Evolutionary conservation across 2,113 vertebrate genomes (phyloP).

Genomic region (Chloropsis hardwickii): DNA sequence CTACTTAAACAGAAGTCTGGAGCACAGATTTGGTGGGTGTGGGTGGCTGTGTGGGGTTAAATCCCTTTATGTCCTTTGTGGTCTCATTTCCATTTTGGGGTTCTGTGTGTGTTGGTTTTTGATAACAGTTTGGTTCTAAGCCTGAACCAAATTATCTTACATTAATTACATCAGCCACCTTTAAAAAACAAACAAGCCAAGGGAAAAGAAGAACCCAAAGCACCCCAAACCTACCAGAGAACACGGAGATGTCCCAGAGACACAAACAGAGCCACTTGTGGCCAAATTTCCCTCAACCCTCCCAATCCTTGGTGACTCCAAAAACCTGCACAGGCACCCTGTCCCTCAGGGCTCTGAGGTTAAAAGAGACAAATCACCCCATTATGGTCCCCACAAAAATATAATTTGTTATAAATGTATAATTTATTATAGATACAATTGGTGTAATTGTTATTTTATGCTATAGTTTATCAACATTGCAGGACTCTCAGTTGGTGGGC

Average conservation of each 20-base stretch:
- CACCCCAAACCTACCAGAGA: not conserved
- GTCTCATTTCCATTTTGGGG: not conserved
- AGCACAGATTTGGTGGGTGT: not conserved
- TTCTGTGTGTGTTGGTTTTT: accelerated
- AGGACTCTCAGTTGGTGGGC: not conserved
- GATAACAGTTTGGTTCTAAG: not conserved
- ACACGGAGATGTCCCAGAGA: accelerated
- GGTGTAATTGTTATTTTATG: accelerated
- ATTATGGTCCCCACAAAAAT: accelerated
- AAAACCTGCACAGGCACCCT: not conserved
- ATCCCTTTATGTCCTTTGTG: not conserved
- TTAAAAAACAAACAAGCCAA: not conserved
- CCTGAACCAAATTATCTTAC: not conserved
- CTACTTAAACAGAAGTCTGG: not conserved
- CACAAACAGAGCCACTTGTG: not conserved
- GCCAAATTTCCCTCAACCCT: not conserved
- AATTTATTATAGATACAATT: accelerated
- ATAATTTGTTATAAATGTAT: accelerated
- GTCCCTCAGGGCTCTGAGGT: not conserved
- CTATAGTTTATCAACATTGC: accelerated
- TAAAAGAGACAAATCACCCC: not conserved
- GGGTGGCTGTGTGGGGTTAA: not conserved
- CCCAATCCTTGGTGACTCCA: not conserved
- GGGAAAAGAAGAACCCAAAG: not conserved
- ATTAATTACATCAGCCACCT: not conserved